Percentiles rank a stretch among this genome's conserved stretches.
Evolutionary conservation across 2,797 vertebrate genomes (phyloP).

Genomic region (Xenentodon cancila): DNA sequence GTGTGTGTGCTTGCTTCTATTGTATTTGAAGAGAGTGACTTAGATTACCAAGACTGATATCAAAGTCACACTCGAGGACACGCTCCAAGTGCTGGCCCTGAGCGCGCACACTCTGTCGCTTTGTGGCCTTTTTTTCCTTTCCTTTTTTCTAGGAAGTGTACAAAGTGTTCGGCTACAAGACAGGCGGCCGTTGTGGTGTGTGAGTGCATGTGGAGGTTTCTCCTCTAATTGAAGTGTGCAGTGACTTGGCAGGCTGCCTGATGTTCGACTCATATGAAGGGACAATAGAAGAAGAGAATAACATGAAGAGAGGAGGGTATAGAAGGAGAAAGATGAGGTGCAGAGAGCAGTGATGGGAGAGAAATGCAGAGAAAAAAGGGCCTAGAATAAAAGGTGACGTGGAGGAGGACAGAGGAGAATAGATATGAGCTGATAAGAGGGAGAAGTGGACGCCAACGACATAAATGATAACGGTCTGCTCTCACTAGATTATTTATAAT

Average conservation of each 20-base stretch:
- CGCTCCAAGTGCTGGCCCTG: constrained; percentile 45
- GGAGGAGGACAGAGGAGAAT: constrained; percentile 23
- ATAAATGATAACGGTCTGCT: constrained; percentile 40
- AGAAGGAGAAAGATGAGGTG: constrained; percentile 18
- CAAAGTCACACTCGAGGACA: constrained; percentile 72
- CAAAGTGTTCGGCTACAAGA: constrained; percentile 47
- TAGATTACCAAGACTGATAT: constrained; percentile 77
- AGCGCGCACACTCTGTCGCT: constrained; percentile 12
- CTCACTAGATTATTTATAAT: constrained; percentile 26
- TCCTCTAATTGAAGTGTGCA: constrained; percentile 72
- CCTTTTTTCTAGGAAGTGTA: constrained; percentile 34
- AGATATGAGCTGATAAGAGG: constrained; percentile 45
- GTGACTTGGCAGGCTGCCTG: constrained; percentile 70
- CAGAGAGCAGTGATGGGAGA: constrained; percentile 26
- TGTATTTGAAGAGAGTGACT: constrained; percentile 71
- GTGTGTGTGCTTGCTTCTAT: constrained; percentile 45
- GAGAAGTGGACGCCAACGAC: constrained; percentile 39
- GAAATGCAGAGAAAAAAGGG: constrained; percentile 21
- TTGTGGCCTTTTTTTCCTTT: constrained; percentile 31
- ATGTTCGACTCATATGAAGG: constrained; percentile 64
- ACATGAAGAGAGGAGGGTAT: constrained; percentile 2
- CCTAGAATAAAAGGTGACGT: constrained; percentile 16
- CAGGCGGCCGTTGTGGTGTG: constrained; percentile 20
- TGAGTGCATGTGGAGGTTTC: constrained; percentile 35
- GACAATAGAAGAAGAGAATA: constrained; percentile 45